Conservation (phyloP, 2,888 invertebrate species). For the Leucoma salicis region DNA sequence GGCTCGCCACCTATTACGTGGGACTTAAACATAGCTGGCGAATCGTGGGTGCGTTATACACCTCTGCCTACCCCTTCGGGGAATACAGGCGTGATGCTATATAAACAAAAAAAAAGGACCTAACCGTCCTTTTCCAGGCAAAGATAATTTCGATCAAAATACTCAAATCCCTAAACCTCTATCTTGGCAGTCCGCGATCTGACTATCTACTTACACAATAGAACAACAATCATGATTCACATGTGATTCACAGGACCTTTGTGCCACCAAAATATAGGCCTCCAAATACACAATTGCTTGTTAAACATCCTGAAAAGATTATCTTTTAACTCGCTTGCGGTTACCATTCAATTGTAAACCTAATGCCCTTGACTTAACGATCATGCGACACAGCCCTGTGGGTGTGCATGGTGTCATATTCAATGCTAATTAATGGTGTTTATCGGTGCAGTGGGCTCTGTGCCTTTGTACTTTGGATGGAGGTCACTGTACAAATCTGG, state of each 20-base stretch:
- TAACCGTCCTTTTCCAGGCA: too few species aligned
- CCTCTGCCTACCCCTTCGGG: too few species aligned
- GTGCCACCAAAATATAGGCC: background rate
- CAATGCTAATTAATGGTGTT: slow-evolving; percentile 45
- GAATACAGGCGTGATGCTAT: too few species aligned
- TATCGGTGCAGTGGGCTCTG: slow-evolving; percentile 21
- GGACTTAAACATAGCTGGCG: too few species aligned
- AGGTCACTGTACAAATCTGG: background rate
- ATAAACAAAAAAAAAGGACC: too few species aligned
- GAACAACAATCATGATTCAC: too few species aligned
- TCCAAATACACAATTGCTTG: background rate
- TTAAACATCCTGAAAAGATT: background rate
- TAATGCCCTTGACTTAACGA: background rate
- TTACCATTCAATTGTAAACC: background rate
- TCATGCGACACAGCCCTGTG: background rate
- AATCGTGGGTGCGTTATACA: too few species aligned
- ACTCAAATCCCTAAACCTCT: too few species aligned
- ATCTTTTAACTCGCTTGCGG: background rate
- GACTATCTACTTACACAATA: too few species aligned
- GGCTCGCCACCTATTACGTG: too few species aligned
- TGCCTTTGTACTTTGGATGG: slow-evolving; percentile 18
- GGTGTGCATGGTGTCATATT: slow-evolving; percentile 37
- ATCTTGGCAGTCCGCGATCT: too few species aligned
- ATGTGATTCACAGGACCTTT: background rate
- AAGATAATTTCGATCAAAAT: too few species aligned